Evolutionary conservation across 2,888 invertebrate genomes (phyloP).

Genomic region (Oasisia sp.): DNA sequence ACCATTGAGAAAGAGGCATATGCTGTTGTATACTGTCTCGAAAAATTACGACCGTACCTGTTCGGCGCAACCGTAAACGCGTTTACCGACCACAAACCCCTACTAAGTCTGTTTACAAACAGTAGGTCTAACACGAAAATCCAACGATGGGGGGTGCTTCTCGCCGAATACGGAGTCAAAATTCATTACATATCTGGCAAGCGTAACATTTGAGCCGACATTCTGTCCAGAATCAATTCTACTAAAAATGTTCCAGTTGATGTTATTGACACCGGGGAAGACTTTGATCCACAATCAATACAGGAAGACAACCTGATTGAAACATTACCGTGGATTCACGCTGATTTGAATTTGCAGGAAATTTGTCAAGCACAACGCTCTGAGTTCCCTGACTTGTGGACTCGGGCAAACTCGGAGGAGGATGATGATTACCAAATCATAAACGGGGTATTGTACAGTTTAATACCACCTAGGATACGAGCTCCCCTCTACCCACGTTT

Average conservation of each 20-base stretch:
- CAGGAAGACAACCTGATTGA: too few species aligned
- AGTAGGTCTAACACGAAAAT: slow-evolving; percentile 26
- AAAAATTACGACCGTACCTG: slow-evolving; percentile 25
- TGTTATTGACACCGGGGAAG: too few species aligned
- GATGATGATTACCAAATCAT: background rate
- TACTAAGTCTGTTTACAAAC: slow-evolving; percentile 24
- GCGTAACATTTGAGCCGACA: too few species aligned
- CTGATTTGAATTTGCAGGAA: background rate
- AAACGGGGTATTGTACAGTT: background rate
- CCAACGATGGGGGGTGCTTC: slow-evolving; percentile 27
- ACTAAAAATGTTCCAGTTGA: too few species aligned
- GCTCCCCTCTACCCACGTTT: background rate
- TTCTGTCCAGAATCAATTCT: too few species aligned
- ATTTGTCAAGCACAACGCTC: background rate
- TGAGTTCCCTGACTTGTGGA: background rate
- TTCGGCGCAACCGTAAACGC: slow-evolving; percentile 21
- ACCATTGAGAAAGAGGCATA: slow-evolving; percentile 28
- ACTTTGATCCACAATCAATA: too few species aligned
- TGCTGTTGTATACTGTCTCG: slow-evolving; percentile 21
- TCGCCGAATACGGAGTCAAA: slow-evolving; percentile 33
- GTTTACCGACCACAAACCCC: slow-evolving; percentile 31
- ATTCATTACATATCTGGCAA: too few species aligned
- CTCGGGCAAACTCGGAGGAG: too few species aligned
- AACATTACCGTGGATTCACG: background rate
- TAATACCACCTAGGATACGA: background rate